These are phyloP conservation scores for Caenorhabditis remanei DNA, from an alignment of 1,140 invertebrate genomes.

Conservation along the genomic window DNA sequence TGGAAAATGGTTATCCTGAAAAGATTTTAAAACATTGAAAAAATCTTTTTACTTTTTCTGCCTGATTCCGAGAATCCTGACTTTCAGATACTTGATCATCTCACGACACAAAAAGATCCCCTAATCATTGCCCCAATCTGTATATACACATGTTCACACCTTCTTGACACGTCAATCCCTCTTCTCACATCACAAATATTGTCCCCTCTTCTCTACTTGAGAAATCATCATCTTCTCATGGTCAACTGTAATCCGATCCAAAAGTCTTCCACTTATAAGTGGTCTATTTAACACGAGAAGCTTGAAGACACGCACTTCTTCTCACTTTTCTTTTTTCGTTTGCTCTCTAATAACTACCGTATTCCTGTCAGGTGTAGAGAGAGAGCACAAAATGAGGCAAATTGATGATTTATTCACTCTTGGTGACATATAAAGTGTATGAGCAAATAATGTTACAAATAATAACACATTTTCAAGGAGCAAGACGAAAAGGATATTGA, in stretches of 20 bases:
- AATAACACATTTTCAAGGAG: background rate
- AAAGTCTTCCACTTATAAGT: background rate
- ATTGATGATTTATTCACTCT: conserved; percentile 36
- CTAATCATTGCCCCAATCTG: too few species aligned
- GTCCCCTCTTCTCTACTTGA: background rate
- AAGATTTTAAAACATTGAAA: too few species aligned
- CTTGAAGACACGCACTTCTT: conserved; percentile 3
- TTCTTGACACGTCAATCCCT: conserved; percentile 16
- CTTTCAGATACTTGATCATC: too few species aligned
- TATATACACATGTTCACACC: conserved; percentile 28
- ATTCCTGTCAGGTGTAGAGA: background rate
- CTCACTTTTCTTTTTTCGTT: conserved; percentile 27
- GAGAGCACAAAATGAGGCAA: conserved; percentile 6
- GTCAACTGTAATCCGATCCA: background rate
- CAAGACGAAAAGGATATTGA: background rate
- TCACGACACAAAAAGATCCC: too few species aligned
- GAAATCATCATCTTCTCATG: conserved; percentile 21
- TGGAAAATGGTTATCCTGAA: too few species aligned
- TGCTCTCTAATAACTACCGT: conserved; percentile 22
- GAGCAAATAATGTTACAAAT: conserved; percentile 15
- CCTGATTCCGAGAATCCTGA: too few species aligned
- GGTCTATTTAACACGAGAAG: conserved; percentile 20
- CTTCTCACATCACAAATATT: background rate
- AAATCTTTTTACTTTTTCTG: too few species aligned
- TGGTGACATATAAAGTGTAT: background rate